Evolutionary conservation across 2,113 vertebrate species (phyloP).

Genomic region (Agelaius phoeniceus): DNA sequence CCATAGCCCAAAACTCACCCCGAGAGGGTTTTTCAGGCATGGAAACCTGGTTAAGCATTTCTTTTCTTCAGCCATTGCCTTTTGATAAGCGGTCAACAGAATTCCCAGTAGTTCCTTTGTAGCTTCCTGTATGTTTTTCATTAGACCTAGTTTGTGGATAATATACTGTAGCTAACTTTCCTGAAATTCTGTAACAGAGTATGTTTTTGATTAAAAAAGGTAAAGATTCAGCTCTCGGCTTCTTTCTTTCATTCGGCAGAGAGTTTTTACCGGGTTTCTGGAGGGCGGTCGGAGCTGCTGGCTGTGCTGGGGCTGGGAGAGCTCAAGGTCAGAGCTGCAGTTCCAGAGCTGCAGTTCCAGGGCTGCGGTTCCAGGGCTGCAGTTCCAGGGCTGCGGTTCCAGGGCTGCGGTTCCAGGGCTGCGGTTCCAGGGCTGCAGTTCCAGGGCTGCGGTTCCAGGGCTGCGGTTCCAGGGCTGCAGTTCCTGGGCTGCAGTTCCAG

Average conservation of each 20-base stretch:
- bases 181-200: constrained; percentile 74
- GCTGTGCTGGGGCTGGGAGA: too few species aligned
- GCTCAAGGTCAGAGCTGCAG: too few species aligned
- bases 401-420: too few species aligned
- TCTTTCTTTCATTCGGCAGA: fast-evolving
- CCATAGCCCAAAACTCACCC: fast-evolving
- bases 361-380: too few species aligned
- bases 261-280: fast-evolving
- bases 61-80: constrained; percentile 31
- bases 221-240: not conserved
- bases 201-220: constrained; percentile 78
- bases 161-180: constrained; percentile 64
- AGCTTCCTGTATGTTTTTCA: constrained; percentile 66
- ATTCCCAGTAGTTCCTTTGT: constrained; percentile 67
- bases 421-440: too few species aligned
- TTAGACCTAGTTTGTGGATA: constrained; percentile 72
- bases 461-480: too few species aligned
- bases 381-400: too few species aligned
- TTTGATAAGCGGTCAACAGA: constrained; percentile 34
- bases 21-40: not conserved
- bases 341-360: too few species aligned
- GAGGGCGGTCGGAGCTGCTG: fast-evolving
- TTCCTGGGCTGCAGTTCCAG: too few species aligned
- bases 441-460: too few species aligned
- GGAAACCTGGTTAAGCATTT: not conserved